Evolutionary conservation across 2,797 vertebrate genomes (phyloP), one percentile per base, ranked within the genome.

Genomic region (Enteromius anoplus): DNA sequence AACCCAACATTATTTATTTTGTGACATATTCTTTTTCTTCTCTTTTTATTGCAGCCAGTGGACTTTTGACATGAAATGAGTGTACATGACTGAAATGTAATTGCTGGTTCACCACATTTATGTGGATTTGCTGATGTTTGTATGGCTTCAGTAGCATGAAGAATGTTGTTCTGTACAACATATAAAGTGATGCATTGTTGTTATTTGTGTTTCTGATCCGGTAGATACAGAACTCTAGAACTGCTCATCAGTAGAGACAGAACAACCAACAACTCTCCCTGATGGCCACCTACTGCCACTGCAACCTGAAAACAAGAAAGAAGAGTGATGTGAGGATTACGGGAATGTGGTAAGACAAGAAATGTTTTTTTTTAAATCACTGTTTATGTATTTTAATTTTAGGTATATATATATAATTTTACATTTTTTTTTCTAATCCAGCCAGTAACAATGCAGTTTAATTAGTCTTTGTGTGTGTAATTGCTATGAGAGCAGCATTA

Each of bases 291-390:
- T 62, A 12, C 79, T 71, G 68, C 55, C 11, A 70, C 19, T 62
- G 79, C 68, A 23, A 2, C 47, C 19, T n/a, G 26, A 78, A 60
- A 78, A 51, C 32, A 40, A 83, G 68, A 72, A 45, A 21, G 7
- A 14, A 76, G 15, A 68, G 14, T 53, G 60, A 10, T 64, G 58
- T 5, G 26, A 23, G 42, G 64, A 68, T 47, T 49, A 19, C 51
- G 29, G 23, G 29, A 75, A 40, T 51, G 29, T 34, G 71, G 21
- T 32, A 32, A 70, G 3, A 51, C 26, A 71, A 73, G 19, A 4
- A 32, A 6, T n/a, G 4, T 68, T 68, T 42, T 40, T 66, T 68
- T 42, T 42, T 10, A 21, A 58, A 51, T 62, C 8, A 19, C 4
- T 5, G 55, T 37, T 77, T 62, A 26, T 40, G 15, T 17, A 9